Evolutionary conservation across 2,888 invertebrate species (phyloP).

Genomic region (Limenitis camilla): DNA sequence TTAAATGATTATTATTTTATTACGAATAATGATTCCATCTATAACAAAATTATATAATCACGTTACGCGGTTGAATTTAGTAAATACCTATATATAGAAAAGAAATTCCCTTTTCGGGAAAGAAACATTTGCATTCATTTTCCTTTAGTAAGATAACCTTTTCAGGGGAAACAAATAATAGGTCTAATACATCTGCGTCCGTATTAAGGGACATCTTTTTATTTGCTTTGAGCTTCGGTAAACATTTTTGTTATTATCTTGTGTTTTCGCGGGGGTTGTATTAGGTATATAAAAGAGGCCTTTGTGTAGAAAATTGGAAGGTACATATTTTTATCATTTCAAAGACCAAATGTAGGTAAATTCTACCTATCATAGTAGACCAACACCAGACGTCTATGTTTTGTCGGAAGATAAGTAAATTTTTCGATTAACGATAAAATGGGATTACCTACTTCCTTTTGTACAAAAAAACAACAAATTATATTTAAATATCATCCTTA

Average conservation of each 20-base stretch:
- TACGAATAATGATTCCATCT: too few relatives aligned
- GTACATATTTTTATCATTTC: slow-evolving; percentile 2
- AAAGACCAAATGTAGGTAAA: background rate
- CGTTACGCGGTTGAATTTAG: too few relatives aligned
- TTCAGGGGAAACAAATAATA: slow-evolving; percentile 65
- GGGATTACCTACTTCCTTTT: background rate
- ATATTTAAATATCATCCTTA: background rate
- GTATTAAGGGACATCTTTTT: slow-evolving; percentile 72
- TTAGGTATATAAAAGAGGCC: slow-evolving; percentile 3
- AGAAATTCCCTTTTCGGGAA: slow-evolving; percentile 38
- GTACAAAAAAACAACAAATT: background rate
- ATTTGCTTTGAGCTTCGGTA: slow-evolving; percentile 64
- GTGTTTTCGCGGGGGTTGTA: slow-evolving; percentile 40
- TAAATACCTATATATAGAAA: too few relatives aligned
- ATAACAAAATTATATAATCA: too few relatives aligned
- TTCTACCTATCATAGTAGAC: background rate
- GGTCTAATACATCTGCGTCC: slow-evolving; percentile 63
- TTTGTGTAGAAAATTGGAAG: slow-evolving; percentile 16
- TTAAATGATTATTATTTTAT: too few relatives aligned
- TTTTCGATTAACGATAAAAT: too few relatives aligned
- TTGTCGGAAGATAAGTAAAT: too few relatives aligned
- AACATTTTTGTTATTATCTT: slow-evolving; percentile 70
- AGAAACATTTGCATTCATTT: slow-evolving; percentile 65
- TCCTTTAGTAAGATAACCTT: slow-evolving; percentile 48
- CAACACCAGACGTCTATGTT: too few relatives aligned